These are phyloP conservation scores for Pterostichus madidus DNA, from an alignment of 2,888 invertebrate genomes.

Conservation along the genomic window DNA sequence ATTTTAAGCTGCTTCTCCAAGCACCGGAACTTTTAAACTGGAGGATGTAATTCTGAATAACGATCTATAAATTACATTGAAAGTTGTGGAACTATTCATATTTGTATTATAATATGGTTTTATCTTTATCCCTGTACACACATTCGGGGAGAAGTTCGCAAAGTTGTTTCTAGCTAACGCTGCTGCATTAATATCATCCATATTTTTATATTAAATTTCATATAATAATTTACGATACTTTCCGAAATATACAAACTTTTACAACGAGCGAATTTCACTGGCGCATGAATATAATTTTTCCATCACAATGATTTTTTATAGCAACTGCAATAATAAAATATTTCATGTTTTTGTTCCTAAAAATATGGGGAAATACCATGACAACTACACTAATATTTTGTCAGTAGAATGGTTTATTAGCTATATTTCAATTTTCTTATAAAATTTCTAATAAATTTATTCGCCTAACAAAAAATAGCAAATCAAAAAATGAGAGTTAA, in stretches of 20 bases:
- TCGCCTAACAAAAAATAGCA: too few species aligned
- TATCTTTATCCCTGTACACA: conserved; percentile 50
- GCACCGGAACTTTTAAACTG: conserved; percentile 21
- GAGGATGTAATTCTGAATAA: conserved; percentile 37
- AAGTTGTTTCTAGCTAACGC: conserved; percentile 1
- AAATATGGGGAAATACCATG: background rate
- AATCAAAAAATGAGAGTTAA: too few species aligned
- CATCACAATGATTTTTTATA: background rate
- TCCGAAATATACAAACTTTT: conserved; percentile 16
- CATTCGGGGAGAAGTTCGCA: conserved; percentile 21
- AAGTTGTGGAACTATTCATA: conserved; percentile 50
- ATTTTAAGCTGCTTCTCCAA: conserved; percentile 8
- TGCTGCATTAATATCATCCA: conserved; percentile 16
- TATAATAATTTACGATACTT: conserved; percentile 30
- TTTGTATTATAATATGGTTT: conserved; percentile 47
- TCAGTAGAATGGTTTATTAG: too few species aligned
- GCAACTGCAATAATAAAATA: background rate
- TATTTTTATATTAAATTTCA: conserved; percentile 48
- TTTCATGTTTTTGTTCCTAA: background rate
- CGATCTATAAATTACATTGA: conserved; percentile 55
- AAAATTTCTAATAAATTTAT: too few species aligned
- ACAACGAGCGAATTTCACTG: background rate
- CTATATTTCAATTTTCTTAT: too few species aligned
- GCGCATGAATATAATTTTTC: too few species aligned
- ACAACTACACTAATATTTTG: too few species aligned